These are phyloP conservation scores for Bujurquina vittata DNA, from an alignment of 2,113 vertebrate species.

Conservation along the genomic window DNA sequence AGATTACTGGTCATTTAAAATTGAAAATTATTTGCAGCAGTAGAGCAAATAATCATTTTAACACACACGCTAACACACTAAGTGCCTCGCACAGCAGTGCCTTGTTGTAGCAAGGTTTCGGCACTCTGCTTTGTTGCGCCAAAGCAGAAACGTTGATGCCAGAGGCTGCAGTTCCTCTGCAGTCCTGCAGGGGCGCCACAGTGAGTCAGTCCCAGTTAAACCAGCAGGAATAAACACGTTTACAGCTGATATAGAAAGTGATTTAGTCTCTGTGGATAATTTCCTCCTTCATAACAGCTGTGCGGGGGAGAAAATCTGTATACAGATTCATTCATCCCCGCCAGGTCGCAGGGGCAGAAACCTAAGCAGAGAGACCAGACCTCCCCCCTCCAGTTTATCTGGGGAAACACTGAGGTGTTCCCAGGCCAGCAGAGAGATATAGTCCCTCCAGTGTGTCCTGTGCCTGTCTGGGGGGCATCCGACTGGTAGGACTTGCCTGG, in stretches of 20 bases:
- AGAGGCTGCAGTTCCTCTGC: background rate
- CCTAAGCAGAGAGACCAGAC: too few species aligned
- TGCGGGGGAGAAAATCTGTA: accelerated
- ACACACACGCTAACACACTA: background rate
- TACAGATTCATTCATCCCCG: too few species aligned
- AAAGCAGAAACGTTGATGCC: background rate
- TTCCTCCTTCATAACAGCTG: background rate
- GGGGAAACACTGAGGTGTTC: too few species aligned
- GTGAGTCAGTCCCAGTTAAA: background rate
- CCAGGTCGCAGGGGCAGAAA: too few species aligned
- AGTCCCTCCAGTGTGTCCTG: too few species aligned
- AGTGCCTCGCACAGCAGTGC: background rate
- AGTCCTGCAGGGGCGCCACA: background rate
- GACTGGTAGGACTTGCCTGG: too few species aligned
- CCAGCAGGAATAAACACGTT: background rate
- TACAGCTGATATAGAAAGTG: background rate
- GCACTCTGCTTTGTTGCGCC: background rate
- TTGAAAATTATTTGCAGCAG: too few species aligned
- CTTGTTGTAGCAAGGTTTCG: accelerated
- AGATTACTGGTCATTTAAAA: background rate
- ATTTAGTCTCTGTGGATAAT: accelerated
- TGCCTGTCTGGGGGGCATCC: too few species aligned
- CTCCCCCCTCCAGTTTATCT: too few species aligned
- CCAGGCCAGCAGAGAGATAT: too few species aligned
- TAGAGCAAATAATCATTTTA: too few species aligned